phyloP scores from a whole-genome alignment of 2,888 invertebrate genomes.

The Pristionchus entomophagus region DNA sequence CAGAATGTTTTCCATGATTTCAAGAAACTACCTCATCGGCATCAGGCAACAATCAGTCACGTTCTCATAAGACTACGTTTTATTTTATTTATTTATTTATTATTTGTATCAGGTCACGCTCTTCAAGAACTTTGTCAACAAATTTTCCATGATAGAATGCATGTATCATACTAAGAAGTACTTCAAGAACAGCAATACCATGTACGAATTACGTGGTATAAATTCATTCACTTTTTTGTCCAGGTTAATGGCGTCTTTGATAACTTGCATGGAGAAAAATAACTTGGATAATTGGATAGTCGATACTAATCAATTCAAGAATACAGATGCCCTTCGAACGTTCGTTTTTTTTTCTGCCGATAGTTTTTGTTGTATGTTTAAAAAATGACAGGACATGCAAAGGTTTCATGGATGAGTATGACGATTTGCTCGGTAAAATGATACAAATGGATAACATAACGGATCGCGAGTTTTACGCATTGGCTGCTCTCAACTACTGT shows the following conservation, averaged over 20 bases:
- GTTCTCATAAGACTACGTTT: too few species aligned
- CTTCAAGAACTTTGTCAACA: neutral
- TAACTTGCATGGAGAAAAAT: too few species aligned
- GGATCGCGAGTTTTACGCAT: neutral
- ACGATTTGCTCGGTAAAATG: neutral
- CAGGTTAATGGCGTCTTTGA: too few species aligned
- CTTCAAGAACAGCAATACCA: neutral
- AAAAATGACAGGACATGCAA: neutral
- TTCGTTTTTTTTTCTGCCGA: neutral
- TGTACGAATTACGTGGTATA: neutral
- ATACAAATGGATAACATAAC: neutral
- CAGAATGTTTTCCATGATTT: too few species aligned
- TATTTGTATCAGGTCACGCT: neutral
- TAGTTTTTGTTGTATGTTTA: neutral
- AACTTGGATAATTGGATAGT: too few species aligned
- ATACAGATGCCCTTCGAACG: neutral
- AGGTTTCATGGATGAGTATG: neutral
- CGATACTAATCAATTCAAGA: too few species aligned
- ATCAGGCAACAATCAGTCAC: too few species aligned
- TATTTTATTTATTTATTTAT: too few species aligned
- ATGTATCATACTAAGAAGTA: neutral
- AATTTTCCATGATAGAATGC: neutral
- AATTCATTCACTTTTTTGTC: too few species aligned
- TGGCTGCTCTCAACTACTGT: neutral
- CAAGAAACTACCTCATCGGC: too few species aligned